Conservation (phyloP, 2,113 vertebrate genomes). For the Thryonomys swinderianus region DNA sequence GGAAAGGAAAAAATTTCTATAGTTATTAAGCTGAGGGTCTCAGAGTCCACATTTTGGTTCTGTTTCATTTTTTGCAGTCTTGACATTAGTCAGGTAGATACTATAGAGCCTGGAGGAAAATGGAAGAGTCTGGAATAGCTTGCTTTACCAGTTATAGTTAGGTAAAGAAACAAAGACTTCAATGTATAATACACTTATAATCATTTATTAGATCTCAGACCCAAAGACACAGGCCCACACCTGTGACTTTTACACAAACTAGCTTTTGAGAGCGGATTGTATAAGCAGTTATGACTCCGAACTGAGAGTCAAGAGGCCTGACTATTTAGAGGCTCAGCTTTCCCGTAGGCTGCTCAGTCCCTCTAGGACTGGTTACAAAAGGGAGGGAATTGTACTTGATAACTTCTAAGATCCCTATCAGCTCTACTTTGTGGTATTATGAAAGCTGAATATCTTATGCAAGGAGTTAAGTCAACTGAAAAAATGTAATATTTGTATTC, state of each 20-base stretch:
- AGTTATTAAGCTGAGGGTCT: not conserved
- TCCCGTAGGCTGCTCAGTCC: not conserved
- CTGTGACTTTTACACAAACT: not conserved
- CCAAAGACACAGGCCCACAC: not conserved
- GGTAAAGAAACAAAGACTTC: not conserved
- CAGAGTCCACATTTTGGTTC: not conserved
- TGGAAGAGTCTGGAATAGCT: not conserved
- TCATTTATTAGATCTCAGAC: not conserved
- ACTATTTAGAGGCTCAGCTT: not conserved
- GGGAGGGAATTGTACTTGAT: not conserved
- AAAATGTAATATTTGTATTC: constrained; percentile 1
- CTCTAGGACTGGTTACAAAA: not conserved
- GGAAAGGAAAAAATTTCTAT: constrained; percentile 1
- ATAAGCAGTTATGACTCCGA: not conserved
- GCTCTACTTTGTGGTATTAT: constrained; percentile 8
- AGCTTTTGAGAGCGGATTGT: not conserved
- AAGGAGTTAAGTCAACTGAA: constrained; percentile 23
- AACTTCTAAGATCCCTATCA: not conserved
- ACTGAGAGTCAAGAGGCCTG: not conserved
- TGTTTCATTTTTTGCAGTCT: not conserved
- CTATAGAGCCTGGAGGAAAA: not conserved
- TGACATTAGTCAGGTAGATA: not conserved
- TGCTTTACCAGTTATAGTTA: not conserved
- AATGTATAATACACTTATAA: not conserved
- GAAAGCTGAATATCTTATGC: constrained; percentile 33